Evolutionary conservation across 1,140 invertebrate genomes (phyloP).

Genomic region (Scaptodrosophila lebanonensis): DNA sequence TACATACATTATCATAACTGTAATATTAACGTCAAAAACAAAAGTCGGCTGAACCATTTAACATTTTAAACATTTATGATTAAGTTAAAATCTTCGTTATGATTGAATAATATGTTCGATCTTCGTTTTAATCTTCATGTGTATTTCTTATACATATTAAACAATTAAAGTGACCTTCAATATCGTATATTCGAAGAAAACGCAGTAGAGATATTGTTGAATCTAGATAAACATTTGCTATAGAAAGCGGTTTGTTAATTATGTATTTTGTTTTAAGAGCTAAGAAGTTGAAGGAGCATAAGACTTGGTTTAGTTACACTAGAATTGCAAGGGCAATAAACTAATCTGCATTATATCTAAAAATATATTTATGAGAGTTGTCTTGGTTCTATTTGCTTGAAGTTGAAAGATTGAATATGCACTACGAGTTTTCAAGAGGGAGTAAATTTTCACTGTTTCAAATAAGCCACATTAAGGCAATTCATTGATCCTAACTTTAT

Average conservation of each 20-base stretch:
- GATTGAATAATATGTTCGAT: slow-evolving; percentile 58
- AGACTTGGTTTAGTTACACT: slow-evolving; percentile 45
- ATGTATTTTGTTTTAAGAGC: slow-evolving; percentile 38
- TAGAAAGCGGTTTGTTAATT: slow-evolving; percentile 50
- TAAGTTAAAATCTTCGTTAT: slow-evolving; percentile 65
- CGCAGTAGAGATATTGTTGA: slow-evolving; percentile 63
- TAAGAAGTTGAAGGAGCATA: slow-evolving; percentile 47
- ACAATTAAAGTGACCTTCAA: slow-evolving; percentile 62
- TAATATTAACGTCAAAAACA: slow-evolving; percentile 59
- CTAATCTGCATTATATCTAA: too few relatives aligned
- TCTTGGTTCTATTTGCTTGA: too few relatives aligned
- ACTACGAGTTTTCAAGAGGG: too few relatives aligned
- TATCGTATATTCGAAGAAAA: slow-evolving; percentile 51
- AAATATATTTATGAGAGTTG: too few relatives aligned
- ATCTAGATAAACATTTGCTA: slow-evolving; percentile 67
- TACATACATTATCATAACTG: slow-evolving; percentile 70
- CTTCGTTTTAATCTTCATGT: slow-evolving; percentile 16
- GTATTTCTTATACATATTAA: slow-evolving; percentile 35
- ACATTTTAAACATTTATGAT: slow-evolving; percentile 69
- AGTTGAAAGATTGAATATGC: too few relatives aligned
- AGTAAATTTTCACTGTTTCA: slow-evolving; percentile 42
- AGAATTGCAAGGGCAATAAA: slow-evolving; percentile 25
- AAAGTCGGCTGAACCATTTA: slow-evolving; percentile 64
- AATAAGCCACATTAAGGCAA: slow-evolving; percentile 62
- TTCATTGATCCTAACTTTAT: slow-evolving; percentile 51